A percentile compares a stretch with the other conserved stretches of the same genome.
Conservation (phyloP, 2,113 vertebrate genomes). For the Mola mola region DNA sequence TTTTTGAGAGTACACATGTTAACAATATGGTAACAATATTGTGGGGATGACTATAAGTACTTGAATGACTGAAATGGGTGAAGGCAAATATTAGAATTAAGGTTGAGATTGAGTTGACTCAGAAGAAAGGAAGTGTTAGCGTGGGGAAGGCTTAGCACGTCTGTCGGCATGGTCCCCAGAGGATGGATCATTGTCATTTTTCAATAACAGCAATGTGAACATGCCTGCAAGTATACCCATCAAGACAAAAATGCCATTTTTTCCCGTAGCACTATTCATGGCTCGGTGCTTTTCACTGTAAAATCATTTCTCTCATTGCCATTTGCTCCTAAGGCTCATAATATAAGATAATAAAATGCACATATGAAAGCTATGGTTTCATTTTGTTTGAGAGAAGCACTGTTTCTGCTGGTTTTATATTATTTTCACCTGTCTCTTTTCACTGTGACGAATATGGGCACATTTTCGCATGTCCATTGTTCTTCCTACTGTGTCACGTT, state of each 20-base stretch:
- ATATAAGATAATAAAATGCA: neutral
- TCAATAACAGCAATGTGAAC: too few relatives aligned
- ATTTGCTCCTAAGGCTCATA: too few relatives aligned
- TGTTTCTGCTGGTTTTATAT: constrained; percentile 16
- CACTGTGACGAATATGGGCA: constrained; percentile 8
- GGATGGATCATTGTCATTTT: neutral
- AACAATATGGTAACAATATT: too few relatives aligned
- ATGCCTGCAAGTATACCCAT: neutral
- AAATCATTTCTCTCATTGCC: neutral
- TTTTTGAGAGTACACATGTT: too few relatives aligned
- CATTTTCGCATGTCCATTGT: constrained; percentile 38
- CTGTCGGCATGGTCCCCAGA: neutral
- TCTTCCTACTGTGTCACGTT: constrained; percentile 38
- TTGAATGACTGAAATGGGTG: too few relatives aligned
- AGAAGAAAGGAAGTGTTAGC: too few relatives aligned
- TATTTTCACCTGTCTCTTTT: constrained; percentile 27
- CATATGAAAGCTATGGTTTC: constrained; percentile 8
- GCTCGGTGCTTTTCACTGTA: neutral
- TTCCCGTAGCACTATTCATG: neutral
- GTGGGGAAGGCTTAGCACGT: too few relatives aligned
- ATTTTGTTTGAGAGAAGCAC: too few relatives aligned
- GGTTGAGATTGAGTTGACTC: too few relatives aligned
- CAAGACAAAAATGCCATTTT: neutral
- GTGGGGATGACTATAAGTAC: too few relatives aligned
- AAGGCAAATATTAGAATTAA: too few relatives aligned